These are phyloP conservation scores for Crenichthys baileyi DNA, from an alignment of 2,797 vertebrate species.

Conservation along the genomic window DNA sequence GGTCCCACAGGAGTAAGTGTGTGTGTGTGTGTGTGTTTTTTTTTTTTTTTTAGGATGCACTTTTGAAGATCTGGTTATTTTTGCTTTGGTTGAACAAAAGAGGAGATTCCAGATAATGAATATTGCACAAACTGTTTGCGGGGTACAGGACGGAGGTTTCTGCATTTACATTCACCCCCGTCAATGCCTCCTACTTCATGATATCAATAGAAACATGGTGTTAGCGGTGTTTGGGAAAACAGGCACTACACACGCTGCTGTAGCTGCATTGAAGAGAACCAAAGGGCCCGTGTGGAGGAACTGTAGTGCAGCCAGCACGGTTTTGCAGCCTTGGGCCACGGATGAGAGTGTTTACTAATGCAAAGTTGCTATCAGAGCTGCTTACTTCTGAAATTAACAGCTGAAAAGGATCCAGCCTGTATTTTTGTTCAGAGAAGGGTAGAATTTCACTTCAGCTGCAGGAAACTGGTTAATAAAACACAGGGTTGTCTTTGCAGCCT, in stretches of 20 bases:
- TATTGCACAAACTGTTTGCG: slow-evolving; percentile 67
- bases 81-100: slow-evolving; percentile 61
- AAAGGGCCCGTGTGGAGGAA: slow-evolving; percentile 67
- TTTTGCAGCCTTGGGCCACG: slow-evolving; percentile 42
- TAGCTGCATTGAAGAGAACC: slow-evolving; percentile 67
- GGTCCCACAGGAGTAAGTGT: slow-evolving; percentile 61
- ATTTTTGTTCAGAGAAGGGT: slow-evolving; percentile 19
- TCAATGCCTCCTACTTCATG: slow-evolving; percentile 63
- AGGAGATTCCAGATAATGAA: slow-evolving; percentile 68
- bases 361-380: slow-evolving; percentile 34
- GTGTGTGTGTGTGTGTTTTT: slow-evolving; percentile 12
- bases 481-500: neutral
- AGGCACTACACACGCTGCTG: slow-evolving; percentile 49
- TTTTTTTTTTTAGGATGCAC: slow-evolving; percentile 28
- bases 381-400: slow-evolving; percentile 41
- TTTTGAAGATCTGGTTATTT: slow-evolving; percentile 62
- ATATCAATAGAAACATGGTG: slow-evolving; percentile 63
- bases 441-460: slow-evolving; percentile 22
- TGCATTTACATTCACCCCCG: slow-evolving; percentile 63
- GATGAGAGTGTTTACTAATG: slow-evolving; percentile 41
- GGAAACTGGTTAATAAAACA: slow-evolving; percentile 6
- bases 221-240: slow-evolving; percentile 64
- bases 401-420: slow-evolving; percentile 33
- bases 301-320: slow-evolving; percentile 54
- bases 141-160: slow-evolving; percentile 30